These are phyloP conservation scores for Oncorhynchus nerka DNA, from an alignment of 2,113 vertebrate species.

Conservation along the genomic window DNA sequence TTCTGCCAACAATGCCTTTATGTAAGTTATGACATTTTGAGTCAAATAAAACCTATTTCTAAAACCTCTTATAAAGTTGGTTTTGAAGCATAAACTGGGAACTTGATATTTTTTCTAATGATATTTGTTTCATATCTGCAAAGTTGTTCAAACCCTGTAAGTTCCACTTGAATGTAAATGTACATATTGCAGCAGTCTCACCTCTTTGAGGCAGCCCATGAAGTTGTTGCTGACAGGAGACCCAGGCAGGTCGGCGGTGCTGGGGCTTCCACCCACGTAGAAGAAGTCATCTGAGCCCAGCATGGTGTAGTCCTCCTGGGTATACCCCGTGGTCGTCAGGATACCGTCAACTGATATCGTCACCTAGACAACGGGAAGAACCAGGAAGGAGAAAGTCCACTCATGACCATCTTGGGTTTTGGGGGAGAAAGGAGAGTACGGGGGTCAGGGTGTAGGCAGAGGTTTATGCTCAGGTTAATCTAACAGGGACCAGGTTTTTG, in stretches of 20 bases:
- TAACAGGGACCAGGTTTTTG: background rate
- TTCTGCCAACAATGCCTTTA: too few species aligned
- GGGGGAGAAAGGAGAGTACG: background rate
- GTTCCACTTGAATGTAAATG: too few species aligned
- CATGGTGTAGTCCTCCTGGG: conserved; percentile 99
- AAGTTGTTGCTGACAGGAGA: conserved; percentile 99
- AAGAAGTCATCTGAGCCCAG: conserved; percentile 97
- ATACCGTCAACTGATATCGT: conserved; percentile 99
- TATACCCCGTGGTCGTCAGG: conserved; percentile 96
- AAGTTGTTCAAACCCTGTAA: too few species aligned
- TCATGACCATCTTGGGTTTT: background rate
- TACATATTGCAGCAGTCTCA: conserved; percentile 42
- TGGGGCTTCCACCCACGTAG: conserved; percentile 96
- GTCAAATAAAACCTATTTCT: too few species aligned
- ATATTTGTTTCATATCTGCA: too few species aligned
- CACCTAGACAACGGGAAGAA: conserved; percentile 79
- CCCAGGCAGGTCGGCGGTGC: conserved; percentile 94
- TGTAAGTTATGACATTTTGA: too few species aligned
- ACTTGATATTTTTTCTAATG: too few species aligned
- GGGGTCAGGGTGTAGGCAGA: background rate
- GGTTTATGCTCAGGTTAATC: background rate
- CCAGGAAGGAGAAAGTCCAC: conserved; percentile 68
- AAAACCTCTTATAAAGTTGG: too few species aligned
- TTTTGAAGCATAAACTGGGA: too few species aligned
- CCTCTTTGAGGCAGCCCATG: conserved; percentile 99